Evolutionary conservation across 2,888 invertebrate species (phyloP), one percentile per base, ranked within the genome.

Genomic region (Eupithecia centaureata): DNA sequence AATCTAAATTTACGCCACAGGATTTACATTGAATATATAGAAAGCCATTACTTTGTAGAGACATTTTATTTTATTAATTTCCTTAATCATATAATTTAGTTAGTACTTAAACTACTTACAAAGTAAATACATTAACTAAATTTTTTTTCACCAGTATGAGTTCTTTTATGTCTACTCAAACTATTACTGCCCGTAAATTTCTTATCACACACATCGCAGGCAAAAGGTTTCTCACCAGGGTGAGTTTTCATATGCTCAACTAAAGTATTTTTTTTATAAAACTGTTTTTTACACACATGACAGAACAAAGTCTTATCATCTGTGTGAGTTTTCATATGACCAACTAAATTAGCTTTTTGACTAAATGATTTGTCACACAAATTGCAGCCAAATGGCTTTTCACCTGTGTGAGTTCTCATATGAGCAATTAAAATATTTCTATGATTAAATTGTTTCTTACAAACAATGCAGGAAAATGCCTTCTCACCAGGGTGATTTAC

Each of bases 301-400:
- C 54, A 54, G 8, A 28, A 28, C 8, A 27, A 2, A n/a, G 28
- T 1, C 28, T 28, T 54, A 1, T 54, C 28, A 13, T n/a, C 54
- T 8, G 54, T 54, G n/a, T 54, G 54, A 28, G 15, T 54, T 54
- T 28, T 54, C 28, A 28, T 54, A n/a, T 54, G 54, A 0, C 15
- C 22, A 27, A 15, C 28, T 27, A 54, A 54, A 28, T 25, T 28
- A 54, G 15, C 25, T n/a, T 28, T 54, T 15, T 65, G 62, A 72
- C 63, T 62, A 66, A 67, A 54, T 35, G 54, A 15, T 54, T 28
- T 54, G 5, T 54, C 28, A 54, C 54, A 54, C n/a, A 27, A 27
- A 54, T 54, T 28, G 25, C 57, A 30, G 32, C 32, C 57, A 57
- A 10, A 57, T 22, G 32, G 57, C 22, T 57, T 57, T 32, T 54